phyloP scores from a whole-genome alignment of 2,113 vertebrate species.

The Dicrurus megarhynchus region DNA sequence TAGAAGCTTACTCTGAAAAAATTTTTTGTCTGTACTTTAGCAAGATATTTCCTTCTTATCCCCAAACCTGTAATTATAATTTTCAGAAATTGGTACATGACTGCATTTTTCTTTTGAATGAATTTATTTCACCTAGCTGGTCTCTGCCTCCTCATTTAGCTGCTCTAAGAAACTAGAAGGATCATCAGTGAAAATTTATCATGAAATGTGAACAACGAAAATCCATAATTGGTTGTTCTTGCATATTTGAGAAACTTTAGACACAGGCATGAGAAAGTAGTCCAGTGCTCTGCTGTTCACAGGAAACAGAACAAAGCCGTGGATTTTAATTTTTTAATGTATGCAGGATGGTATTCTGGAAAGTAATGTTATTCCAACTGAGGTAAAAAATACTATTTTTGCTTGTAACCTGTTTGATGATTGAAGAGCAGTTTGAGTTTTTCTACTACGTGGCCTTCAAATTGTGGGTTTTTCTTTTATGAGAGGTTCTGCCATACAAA shows the following conservation, averaged over 20 bases:
- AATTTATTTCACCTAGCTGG: background rate
- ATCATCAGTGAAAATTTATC: background rate
- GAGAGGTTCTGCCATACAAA: background rate
- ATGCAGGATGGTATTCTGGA: background rate
- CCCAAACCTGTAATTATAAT: background rate
- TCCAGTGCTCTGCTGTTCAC: background rate
- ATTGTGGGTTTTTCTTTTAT: background rate
- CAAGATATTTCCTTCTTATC: background rate
- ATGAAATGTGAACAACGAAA: background rate
- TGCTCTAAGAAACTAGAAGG: background rate
- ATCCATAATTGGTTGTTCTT: background rate
- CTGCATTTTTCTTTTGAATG: background rate
- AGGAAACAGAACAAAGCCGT: background rate
- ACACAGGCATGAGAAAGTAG: background rate
- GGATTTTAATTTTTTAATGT: background rate
- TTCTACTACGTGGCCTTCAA: background rate
- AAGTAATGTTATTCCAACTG: background rate
- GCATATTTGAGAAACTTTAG: background rate
- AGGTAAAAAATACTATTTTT: background rate
- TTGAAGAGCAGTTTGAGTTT: background rate
- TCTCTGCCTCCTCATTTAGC: background rate
- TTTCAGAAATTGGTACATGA: conserved; percentile 16
- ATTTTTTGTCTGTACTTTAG: background rate
- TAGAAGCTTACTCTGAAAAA: background rate
- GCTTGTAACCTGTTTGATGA: background rate